Base-by-base conservation (phyloP, 2,113 vertebrate species). In the Carassius carassius region DNA sequence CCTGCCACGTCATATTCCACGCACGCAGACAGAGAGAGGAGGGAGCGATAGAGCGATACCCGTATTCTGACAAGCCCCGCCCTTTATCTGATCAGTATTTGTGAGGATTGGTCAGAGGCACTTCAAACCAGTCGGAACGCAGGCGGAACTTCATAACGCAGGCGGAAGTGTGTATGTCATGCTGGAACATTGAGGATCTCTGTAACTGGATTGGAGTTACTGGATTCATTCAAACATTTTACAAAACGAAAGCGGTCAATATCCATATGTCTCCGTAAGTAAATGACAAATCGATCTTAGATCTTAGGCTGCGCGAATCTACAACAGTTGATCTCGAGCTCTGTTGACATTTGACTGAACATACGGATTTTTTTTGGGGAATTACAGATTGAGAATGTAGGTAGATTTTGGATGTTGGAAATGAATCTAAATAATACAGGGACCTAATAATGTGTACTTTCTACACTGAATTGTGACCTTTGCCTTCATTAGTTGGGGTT, bases 261-360 rank as follows among this genome's bases (percentile, higher is more conserved):
- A 81, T 67, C 25, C 17, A 17, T 17, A 62, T 74, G 77, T 81
- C 84, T 85, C 84, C 84, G 84, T 85, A 85, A 85, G 84, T 85
- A 81, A 32, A 60, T 73, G 3, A 51, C 11, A 82, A 54, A 21
- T 25, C 0, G 41, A 49, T 6, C 4, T 49, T 25, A 7, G n/a
- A n/a, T n/a, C n/a, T n/a, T 51, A 56, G 54, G 54, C 17, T 56
- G 17, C 10, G 5, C n/a, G 2, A 70, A 5, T 65, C n/a, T 16
- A 80, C 35, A 6, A 10, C 32, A 23, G 0, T 67, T 56, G 19
- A 35, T 58, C 2, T 19, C 16, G 29, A 60, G 54, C 35, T 65
- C 3, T 25, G 35, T 12, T 65, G 21, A 65, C 17, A 17, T 23
- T 65, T 47, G 7, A 63, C 10, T 44, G 54, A 21, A 62, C 56